Percentiles rank a stretch among this genome's conserved stretches.
These are phyloP conservation scores for Homalodisca vitripennis DNA, from an alignment of 1,140 invertebrate genomes.

Conservation along the genomic window DNA sequence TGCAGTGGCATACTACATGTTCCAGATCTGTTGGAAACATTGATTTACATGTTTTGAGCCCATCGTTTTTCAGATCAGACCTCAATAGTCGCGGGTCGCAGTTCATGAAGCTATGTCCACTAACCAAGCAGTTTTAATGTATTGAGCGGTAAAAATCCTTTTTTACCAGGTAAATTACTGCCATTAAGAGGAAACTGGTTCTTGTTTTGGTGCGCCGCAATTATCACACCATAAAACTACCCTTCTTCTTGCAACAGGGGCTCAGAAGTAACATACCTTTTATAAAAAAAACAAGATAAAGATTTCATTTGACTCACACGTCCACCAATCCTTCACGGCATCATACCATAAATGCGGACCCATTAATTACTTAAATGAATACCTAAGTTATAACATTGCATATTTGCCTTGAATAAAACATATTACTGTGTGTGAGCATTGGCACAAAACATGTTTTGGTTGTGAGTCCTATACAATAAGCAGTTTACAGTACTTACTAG, in stretches of 20 bases:
- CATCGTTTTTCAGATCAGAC: conserved; percentile 35
- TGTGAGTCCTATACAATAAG: conserved; percentile 19
- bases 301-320: conserved; percentile 26
- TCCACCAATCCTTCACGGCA: conserved; percentile 30
- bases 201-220: conserved; percentile 29
- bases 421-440: too few species aligned
- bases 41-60: conserved; percentile 33
- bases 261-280: conserved; percentile 10
- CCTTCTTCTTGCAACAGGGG: not conserved
- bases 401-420: too few species aligned
- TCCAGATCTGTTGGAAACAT: conserved; percentile 28
- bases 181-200: conserved; percentile 17
- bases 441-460: too few species aligned
- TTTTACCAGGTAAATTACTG: too few species aligned
- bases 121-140: conserved; percentile 35
- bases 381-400: conserved; percentile 14
- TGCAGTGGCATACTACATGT: conserved; percentile 26
- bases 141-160: conserved; percentile 26
- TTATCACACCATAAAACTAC: conserved; percentile 26
- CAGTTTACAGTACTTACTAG: not conserved
- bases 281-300: conserved; percentile 27
- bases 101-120: too few species aligned
- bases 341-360: conserved; percentile 7
- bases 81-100: conserved; percentile 37
- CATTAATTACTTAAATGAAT: conserved; percentile 24